Base-by-base conservation (phyloP, 2,797 vertebrate genomes). In the Acanthornis magna region DNA sequence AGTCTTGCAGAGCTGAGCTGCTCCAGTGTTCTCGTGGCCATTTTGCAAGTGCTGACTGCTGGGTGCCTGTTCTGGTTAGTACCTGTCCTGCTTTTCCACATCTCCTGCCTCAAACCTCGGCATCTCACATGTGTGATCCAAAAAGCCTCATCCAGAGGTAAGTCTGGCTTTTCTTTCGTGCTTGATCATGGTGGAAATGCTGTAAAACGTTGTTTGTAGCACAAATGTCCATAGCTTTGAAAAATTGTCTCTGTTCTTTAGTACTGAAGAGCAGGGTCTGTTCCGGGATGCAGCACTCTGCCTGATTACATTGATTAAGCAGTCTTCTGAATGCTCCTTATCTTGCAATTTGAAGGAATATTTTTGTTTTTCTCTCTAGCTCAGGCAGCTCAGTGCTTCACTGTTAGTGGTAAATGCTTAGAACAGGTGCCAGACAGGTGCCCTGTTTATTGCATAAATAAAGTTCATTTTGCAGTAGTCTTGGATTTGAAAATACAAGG, bases 41-140 rank as follows among this genome's bases (percentile, higher is more conserved):
- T 95, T 97, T 96, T 96, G 79, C 89, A 88, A 88, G 43, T 81
- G 78, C 89, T 91, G 81, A 6, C 54, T 94, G 93, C 89, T 92
- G 76, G 89, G 72, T 95, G 93, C 40, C 40, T 81, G 62, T 68
- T 92, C 87, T 93, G 54, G 30, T 75, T 73, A 54, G 63, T 85
- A 92, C 73, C 79, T 93, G 73, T 27, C 51, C 47, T 40, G 72
- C 23, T 92, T 94, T 89, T 91, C 68, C 43, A 55, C 66, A 47
- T 19, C 68, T 91, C 50, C 38, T 78, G 25, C 48, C 75, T 45
- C 50, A 51, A 17, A 54, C 36, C 34, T 45, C 70, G 81, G 91
- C 48, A 73, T 66, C 73, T 92, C 87, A 70, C n/a, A 42, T 2
- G 2, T 30, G 74, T 34, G n/a, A 65, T 47, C 51, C 54, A 67